Evolutionary conservation across 2,113 vertebrate genomes (phyloP).

Genomic region (Oncorhynchus nerka): DNA sequence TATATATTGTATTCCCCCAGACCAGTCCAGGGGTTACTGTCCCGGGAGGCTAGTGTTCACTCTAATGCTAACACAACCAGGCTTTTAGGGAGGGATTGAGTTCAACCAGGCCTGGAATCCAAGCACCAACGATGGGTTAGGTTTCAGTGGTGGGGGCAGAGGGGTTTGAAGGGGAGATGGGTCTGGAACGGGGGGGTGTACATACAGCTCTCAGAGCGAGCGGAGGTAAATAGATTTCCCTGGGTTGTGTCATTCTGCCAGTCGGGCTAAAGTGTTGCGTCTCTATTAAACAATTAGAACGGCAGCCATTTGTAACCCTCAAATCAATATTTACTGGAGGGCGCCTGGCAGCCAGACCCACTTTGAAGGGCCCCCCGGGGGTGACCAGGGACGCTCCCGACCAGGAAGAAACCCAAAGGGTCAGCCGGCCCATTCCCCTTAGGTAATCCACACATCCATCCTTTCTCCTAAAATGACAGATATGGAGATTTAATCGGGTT

Average conservation of each 20-base stretch:
- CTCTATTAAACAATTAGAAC: conserved; percentile 77
- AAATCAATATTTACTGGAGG: conserved; percentile 75
- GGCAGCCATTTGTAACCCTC: conserved; percentile 71
- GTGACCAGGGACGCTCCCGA: conserved; percentile 48
- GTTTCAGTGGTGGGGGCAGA: conserved; percentile 57
- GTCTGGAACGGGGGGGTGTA: neutral
- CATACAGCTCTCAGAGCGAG: neutral
- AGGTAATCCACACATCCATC: conserved; percentile 59
- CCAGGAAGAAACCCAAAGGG: conserved; percentile 53
- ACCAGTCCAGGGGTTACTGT: conserved; percentile 32
- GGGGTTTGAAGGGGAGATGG: conserved; percentile 4
- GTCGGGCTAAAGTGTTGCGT: conserved; percentile 71
- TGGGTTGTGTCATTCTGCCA: conserved; percentile 72
- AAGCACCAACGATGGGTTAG: conserved; percentile 64
- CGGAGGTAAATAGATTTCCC: conserved; percentile 72
- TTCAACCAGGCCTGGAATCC: conserved; percentile 66
- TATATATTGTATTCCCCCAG: conserved; percentile 68
- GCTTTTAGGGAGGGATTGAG: conserved; percentile 70
- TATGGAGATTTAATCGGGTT: conserved; percentile 71
- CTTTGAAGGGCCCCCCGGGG: conserved; percentile 67
- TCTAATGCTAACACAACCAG: conserved; percentile 32
- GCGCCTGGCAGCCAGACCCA: conserved; percentile 67
- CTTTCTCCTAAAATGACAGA: conserved; percentile 68
- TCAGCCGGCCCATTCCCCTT: conserved; percentile 42
- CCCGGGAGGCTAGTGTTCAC: conserved; percentile 61